Base-by-base conservation (phyloP, 1,140 invertebrate species). In the Cherax destructor region DNA sequence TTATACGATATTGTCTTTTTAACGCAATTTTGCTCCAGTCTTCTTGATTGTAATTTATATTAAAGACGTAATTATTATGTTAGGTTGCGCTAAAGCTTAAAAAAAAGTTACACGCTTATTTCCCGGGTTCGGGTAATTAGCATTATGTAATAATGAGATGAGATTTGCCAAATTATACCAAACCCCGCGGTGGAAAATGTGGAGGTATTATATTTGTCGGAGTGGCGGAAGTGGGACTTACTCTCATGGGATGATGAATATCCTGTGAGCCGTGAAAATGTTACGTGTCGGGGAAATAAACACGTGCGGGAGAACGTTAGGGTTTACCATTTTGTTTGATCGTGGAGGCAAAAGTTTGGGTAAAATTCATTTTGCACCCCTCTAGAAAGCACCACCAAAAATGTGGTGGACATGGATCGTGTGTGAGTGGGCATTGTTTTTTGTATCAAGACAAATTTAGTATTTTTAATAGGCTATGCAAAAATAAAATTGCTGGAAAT, bases 161-260 rank as follows among this genome's bases (percentile, higher is more conserved):
- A 30, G 24, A 24, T 74, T 74, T 74, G 7, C 69, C 24, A 74
- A 74, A 74, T 74, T 74, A 74, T 74, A 30, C 69, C 9, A 30
- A 30, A 74, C 9, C 24, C 69, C 69, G 52, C 69, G n/a, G 24
- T 74, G 69, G 69, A 74, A 74, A 74, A 74, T 74, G 69, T 74
- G 21, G 69, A 30, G 24, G 21, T 30, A 74, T 74, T 74, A 74
- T 74, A 74, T 30, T 74, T 74, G 69, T 30, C 69, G 6, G 69
- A 74, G n/a, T 74, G 69, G n/a, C 69, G 69, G 69, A 74, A 74
- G 69, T 74, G 69, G 69, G 69, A 30, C 69, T 74, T 74, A 74
- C n/a, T 74, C 69, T 74, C 24, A 11, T 74, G 69, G 69, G 69
- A 74, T 74, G 69, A 74, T 74, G 69, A 74, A 30, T 74, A 74